A percentile compares a stretch with the other conserved stretches of the same genome.
phyloP scores from a whole-genome alignment of 2,113 vertebrate species.

The Gorsachius goisagi region DNA sequence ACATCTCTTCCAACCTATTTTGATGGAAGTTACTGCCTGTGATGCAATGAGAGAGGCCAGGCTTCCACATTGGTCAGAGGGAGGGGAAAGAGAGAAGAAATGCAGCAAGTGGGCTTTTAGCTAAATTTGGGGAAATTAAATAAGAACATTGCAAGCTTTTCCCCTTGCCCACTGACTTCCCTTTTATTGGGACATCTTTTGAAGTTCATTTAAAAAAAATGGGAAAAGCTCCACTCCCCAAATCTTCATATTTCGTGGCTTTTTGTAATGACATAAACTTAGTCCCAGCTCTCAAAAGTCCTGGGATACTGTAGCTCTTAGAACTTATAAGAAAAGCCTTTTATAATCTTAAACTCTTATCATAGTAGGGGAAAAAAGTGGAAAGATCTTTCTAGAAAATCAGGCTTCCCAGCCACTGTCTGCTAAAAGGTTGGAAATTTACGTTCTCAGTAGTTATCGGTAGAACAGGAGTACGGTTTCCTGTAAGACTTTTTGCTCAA shows the following conservation, averaged over 20 bases:
- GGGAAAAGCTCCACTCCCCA: background rate
- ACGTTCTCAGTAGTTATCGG: fast-evolving
- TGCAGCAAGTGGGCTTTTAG: background rate
- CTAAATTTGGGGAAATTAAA: background rate
- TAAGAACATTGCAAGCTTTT: background rate
- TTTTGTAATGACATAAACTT: background rate
- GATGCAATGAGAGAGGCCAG: background rate
- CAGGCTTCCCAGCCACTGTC: background rate
- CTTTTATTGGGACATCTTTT: background rate
- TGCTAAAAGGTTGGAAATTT: background rate
- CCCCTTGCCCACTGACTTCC: background rate
- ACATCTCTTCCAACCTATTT: background rate
- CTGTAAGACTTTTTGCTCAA: background rate
- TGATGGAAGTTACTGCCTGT: background rate
- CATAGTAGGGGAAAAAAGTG: background rate
- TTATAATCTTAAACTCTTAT: background rate
- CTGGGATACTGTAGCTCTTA: background rate
- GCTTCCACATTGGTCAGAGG: background rate
- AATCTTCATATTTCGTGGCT: background rate
- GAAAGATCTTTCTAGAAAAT: background rate
- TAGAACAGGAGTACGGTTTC: background rate
- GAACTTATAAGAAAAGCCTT: background rate
- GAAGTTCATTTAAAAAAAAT: background rate
- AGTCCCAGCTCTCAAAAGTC: background rate
- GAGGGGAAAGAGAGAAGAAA: background rate